These are phyloP conservation scores for Spheniscus mendiculus DNA, from an alignment of 2,113 vertebrate species.

Conservation along the genomic window DNA sequence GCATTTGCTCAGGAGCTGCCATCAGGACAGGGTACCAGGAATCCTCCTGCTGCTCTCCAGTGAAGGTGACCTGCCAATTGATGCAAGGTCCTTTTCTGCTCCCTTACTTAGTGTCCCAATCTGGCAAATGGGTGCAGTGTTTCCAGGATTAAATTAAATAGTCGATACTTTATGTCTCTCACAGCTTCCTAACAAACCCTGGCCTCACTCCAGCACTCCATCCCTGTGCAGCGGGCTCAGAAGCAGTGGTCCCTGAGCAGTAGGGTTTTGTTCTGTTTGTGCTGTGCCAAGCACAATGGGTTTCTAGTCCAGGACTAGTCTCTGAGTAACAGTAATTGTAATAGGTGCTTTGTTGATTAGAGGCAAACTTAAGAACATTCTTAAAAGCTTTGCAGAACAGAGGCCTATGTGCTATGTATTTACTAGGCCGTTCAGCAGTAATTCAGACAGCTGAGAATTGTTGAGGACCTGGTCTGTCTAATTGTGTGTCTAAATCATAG, in stretches of 20 bases:
- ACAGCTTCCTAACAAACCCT: not conserved
- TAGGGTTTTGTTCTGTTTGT: not conserved
- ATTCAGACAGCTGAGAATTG: conserved; percentile 37
- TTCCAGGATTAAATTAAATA: not conserved
- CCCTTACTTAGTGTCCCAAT: not conserved
- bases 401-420: not conserved
- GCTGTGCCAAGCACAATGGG: not conserved
- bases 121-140: not conserved
- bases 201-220: not conserved
- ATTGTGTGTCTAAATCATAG: conserved; percentile 50
- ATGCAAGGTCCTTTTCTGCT: not conserved
- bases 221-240: not conserved
- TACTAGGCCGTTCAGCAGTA: conserved; percentile 23
- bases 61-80: not conserved
- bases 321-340: not conserved
- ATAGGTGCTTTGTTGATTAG: conserved; percentile 25
- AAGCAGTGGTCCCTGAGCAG: not conserved
- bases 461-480: conserved; percentile 23
- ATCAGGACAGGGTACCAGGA: not conserved
- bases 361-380: not conserved
- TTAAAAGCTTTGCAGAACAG: conserved; percentile 23
- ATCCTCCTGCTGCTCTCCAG: not conserved
- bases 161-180: not conserved
- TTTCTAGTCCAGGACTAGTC: not conserved
- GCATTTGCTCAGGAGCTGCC: not conserved